Base-by-base conservation (phyloP, 2,797 vertebrate genomes). In the Neosalanx taihuensis region DNA sequence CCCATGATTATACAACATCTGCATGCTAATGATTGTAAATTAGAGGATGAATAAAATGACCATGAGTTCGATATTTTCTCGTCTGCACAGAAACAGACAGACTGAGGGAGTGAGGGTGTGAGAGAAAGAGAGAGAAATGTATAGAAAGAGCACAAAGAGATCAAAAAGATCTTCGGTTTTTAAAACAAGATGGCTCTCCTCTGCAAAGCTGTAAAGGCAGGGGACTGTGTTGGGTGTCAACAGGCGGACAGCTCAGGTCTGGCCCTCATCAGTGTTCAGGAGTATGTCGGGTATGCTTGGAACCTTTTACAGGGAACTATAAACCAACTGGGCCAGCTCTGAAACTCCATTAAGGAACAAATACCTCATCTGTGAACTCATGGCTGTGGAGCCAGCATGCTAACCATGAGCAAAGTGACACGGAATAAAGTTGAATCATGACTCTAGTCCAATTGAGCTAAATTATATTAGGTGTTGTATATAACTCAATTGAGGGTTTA, bases 251-350 rank as follows among this genome's bases (percentile, higher is more conserved):
- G 29, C 70, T 46, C 29, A 69, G 53, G 68, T 20, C 20, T 7
- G 59, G 30, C 49, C 76, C 62, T 64, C 63, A 73, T 72, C 72
- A 59, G 64, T 75, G 69, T 59, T 69, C 64, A 69, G 23, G 70
- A 80, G 79, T 77, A 84, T 79, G 65, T 65, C 10, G 65, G 72
- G 72, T 80, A 82, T 85, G 77, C 51, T 46, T 70, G 71, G 74
- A 76, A 79, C 75, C 63, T 75, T 63, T 72, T 46, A 69, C 72
- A 75, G 68, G 68, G 29, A 61, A 67, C 72, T 70, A 37, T 78
- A 76, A 78, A 81, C 73, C 70, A 31, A n/a, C n/a, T 23, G 29
- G 37, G 66, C 65, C 67, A 18, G 68, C 77, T 70, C 80, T 74
- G 23, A 65, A 70, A 70, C 61, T n/a, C n/a, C 26, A 26, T 23